These are phyloP conservation scores for Meloidogyne chitwoodi DNA, from an alignment of 1,140 invertebrate species.

Conservation along the genomic window DNA sequence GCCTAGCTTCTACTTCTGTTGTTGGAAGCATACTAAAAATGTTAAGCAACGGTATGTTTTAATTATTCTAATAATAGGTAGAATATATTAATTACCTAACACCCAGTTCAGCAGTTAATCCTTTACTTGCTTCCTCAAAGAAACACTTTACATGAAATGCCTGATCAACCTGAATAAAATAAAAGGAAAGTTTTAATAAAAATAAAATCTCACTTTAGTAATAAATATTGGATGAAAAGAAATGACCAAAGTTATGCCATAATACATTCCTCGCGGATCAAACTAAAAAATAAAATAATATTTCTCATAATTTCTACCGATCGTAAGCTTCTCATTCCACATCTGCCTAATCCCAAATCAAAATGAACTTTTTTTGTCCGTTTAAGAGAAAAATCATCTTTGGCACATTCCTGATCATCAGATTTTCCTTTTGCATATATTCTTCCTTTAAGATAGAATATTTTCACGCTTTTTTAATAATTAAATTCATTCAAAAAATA, in stretches of 20 bases:
- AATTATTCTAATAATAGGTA: too few relatives aligned
- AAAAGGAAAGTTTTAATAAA: slow-evolving; percentile 41
- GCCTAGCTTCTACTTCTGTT: slow-evolving; percentile 57
- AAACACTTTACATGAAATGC: slow-evolving; percentile 60
- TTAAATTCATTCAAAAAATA: too few relatives aligned
- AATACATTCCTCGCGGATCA: slow-evolving; percentile 59
- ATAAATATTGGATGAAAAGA: slow-evolving; percentile 60
- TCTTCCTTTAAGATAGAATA: slow-evolving; percentile 38
- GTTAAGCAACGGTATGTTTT: too few relatives aligned
- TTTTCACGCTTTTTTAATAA: too few relatives aligned
- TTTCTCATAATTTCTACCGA: slow-evolving; percentile 40
- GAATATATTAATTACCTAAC: slow-evolving; percentile 40
- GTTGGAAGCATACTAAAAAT: slow-evolving; percentile 57
- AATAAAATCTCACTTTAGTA: slow-evolving; percentile 60
- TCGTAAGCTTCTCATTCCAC: slow-evolving; percentile 59
- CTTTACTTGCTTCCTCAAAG: slow-evolving; percentile 57
- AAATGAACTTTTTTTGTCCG: slow-evolving; percentile 56
- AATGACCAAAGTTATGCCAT: slow-evolving; percentile 58
- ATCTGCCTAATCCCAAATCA: slow-evolving; percentile 50
- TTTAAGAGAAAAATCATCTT: slow-evolving; percentile 52
- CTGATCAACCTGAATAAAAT: slow-evolving; percentile 45
- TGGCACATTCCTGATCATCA: slow-evolving; percentile 55
- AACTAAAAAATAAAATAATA: slow-evolving; percentile 33
- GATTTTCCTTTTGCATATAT: slow-evolving; percentile 59
- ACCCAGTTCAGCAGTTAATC: slow-evolving; percentile 57